Evolutionary conservation across 30 jellyfish, hydroid and myxozoan genomes (phyloP).

Genomic region (Catostylus mosaicus): DNA sequence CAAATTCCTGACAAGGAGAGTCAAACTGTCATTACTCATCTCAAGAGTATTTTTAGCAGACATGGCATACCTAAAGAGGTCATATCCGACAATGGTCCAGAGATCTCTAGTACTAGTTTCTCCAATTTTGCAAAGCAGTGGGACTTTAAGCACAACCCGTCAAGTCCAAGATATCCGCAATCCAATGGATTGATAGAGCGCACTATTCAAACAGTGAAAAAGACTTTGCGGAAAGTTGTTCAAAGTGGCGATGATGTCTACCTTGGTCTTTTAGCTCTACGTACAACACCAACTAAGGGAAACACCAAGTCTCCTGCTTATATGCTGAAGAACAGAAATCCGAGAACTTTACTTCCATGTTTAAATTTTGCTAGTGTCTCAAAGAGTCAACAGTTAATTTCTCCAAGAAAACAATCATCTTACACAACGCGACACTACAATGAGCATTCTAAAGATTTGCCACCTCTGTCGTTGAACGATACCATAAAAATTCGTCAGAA

Average conservation of each 20-base stretch:
- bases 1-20: slow-evolving; percentile 10
- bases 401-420: neutral
- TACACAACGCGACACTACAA: neutral
- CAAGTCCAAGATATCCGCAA: slow-evolving; percentile 50
- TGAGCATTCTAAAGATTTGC: no score
- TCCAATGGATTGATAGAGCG: slow-evolving; percentile 57
- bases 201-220: slow-evolving; percentile 52
- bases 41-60: slow-evolving; percentile 10
- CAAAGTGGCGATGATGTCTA: slow-evolving; percentile 46
- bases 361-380: neutral
- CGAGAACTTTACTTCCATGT: slow-evolving; percentile 45
- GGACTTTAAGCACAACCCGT: slow-evolving; percentile 39
- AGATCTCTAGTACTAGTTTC: slow-evolving; percentile 16
- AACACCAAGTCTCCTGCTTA: slow-evolving; percentile 23
- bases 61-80: slow-evolving; percentile 43
- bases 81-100: slow-evolving; percentile 58
- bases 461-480: no score
- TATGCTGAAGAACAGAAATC: slow-evolving; percentile 7
- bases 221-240: slow-evolving; percentile 40
- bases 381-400: neutral
- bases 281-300: slow-evolving; percentile 27
- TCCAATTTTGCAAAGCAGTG: slow-evolving; percentile 15
- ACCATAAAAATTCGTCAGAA: neutral
- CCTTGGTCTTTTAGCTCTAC: slow-evolving; percentile 30
- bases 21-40: slow-evolving; percentile 10